Evolutionary conservation across 2,797 vertebrate species (phyloP).

Genomic region (Sebastes jordani): DNA sequence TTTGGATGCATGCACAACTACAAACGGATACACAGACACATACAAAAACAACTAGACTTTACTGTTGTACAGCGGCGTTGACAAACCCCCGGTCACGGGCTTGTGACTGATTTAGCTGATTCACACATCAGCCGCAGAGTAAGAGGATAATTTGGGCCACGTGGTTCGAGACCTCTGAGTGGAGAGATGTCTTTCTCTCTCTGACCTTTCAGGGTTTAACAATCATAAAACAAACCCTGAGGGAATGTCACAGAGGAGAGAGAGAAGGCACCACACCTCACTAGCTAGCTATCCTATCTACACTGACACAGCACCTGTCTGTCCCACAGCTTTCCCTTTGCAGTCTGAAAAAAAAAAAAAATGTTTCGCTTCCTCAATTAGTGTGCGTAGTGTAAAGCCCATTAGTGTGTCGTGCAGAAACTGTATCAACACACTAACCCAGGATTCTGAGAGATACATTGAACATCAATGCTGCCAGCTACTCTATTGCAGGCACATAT

Average conservation of each 20-base stretch:
- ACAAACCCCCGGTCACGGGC: neutral
- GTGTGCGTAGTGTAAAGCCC: neutral
- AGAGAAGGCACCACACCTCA: constrained; percentile 16
- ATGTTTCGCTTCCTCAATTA: neutral
- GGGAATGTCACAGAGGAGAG: constrained; percentile 26
- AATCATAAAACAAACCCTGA: constrained; percentile 30
- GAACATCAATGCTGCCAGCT: constrained; percentile 13
- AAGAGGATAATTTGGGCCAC: neutral
- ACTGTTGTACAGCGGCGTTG: neutral
- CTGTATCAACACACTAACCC: neutral
- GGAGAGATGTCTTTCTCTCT: constrained; percentile 21
- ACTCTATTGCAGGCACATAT: constrained; percentile 29
- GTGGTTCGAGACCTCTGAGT: constrained; percentile 2
- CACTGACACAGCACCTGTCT: constrained; percentile 9
- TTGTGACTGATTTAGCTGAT: neutral
- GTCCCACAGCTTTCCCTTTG: neutral
- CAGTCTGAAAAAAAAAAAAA: neutral
- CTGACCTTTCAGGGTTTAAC: constrained; percentile 46
- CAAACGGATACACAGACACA: neutral
- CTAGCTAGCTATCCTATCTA: neutral
- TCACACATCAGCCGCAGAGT: neutral
- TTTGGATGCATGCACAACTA: neutral
- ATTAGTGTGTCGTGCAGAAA: neutral
- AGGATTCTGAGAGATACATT: constrained; percentile 13
- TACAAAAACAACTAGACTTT: neutral